Conservation (phyloP, 2,888 invertebrate genomes). For the Megalurothrips usitatus region DNA sequence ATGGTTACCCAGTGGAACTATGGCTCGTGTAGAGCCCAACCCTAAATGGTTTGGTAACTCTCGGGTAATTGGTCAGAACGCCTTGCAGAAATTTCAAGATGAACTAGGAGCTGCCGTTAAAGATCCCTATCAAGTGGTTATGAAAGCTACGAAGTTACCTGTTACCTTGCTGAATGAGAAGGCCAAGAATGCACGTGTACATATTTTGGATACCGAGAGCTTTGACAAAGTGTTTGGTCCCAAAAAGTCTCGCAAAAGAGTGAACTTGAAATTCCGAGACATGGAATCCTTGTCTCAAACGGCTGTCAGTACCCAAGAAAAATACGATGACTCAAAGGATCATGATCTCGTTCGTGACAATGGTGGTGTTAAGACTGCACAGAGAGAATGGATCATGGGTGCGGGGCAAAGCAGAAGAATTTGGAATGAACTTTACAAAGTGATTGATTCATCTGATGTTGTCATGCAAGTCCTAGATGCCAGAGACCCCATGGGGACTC, state of each 20-base stretch:
- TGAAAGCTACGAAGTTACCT: conserved; percentile 93
- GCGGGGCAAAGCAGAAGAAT: conserved; percentile 96
- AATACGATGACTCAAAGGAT: conserved; percentile 73
- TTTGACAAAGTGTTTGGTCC: conserved; percentile 93
- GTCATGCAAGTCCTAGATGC: conserved; percentile 94
- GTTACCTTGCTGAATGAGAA: conserved; percentile 90
- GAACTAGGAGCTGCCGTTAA: conserved; percentile 91
- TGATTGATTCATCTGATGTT: conserved; percentile 97
- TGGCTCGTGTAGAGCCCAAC: conserved; percentile 93
- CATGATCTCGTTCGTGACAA: conserved; percentile 76
- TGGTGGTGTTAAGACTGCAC: conserved; percentile 70
- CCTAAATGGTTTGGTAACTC: conserved; percentile 99
- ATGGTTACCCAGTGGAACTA: conserved; percentile 78
- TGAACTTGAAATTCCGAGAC: conserved; percentile 70
- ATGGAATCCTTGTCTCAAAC: conserved; percentile 71
- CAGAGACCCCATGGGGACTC: conserved; percentile 93
- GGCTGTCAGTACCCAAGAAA: conserved; percentile 65
- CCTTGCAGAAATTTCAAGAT: conserved; percentile 84
- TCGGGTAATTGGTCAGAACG: conserved; percentile 88
- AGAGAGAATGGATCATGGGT: conserved; percentile 89
- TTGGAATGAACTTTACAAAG: conserved; percentile 99
- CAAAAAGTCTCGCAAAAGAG: conserved; percentile 86
- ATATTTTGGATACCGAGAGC: conserved; percentile 91
- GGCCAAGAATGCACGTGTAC: conserved; percentile 83
- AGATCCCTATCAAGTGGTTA: conserved; percentile 96